Percentiles rank a stretch among this genome's conserved stretches.
Evolutionary conservation across 2,888 invertebrate genomes (phyloP).

Genomic region (Ochropleura leucogaster): DNA sequence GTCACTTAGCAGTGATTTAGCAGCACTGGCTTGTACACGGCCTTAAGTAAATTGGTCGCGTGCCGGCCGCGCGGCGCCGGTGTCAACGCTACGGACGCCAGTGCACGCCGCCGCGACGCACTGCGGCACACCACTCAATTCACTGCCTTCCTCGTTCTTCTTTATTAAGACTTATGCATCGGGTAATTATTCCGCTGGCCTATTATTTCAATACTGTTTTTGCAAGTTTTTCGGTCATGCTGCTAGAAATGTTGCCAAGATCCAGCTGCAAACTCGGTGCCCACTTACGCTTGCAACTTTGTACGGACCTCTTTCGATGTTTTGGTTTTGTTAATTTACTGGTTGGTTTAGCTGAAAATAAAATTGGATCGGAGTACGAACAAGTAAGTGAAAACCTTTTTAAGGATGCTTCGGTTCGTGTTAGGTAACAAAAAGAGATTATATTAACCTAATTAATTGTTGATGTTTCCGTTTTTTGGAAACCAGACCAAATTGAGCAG

Average conservation of each 20-base stretch:
- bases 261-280: slow-evolving; percentile 43
- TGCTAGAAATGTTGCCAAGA: slow-evolving; percentile 50
- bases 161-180: slow-evolving; percentile 67
- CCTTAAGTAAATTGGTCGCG: slow-evolving; percentile 85
- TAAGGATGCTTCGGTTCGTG: slow-evolving; percentile 22
- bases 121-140: slow-evolving; percentile 79
- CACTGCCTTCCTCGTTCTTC: slow-evolving; percentile 65
- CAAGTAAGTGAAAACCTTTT: slow-evolving; percentile 32
- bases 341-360: slow-evolving; percentile 42
- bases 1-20: slow-evolving; percentile 65
- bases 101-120: slow-evolving; percentile 76
- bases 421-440: slow-evolving; percentile 1
- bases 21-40: slow-evolving; percentile 54
- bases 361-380: slow-evolving; percentile 33
- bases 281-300: slow-evolving; percentile 47
- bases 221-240: slow-evolving; percentile 48
- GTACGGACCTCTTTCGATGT: slow-evolving; percentile 8
- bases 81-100: slow-evolving; percentile 81
- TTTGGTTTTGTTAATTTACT: slow-evolving; percentile 44
- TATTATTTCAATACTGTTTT: slow-evolving; percentile 51
- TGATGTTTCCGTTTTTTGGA: slow-evolving; percentile 4
- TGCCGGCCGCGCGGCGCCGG: slow-evolving; percentile 82
- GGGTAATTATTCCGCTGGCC: slow-evolving; percentile 56
- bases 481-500: background rate
- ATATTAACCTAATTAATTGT: slow-evolving; percentile 1